Evolutionary conservation across 2,888 invertebrate genomes (phyloP), one percentile per base, ranked within the genome.

Genomic region (Drosophila formosana): DNA sequence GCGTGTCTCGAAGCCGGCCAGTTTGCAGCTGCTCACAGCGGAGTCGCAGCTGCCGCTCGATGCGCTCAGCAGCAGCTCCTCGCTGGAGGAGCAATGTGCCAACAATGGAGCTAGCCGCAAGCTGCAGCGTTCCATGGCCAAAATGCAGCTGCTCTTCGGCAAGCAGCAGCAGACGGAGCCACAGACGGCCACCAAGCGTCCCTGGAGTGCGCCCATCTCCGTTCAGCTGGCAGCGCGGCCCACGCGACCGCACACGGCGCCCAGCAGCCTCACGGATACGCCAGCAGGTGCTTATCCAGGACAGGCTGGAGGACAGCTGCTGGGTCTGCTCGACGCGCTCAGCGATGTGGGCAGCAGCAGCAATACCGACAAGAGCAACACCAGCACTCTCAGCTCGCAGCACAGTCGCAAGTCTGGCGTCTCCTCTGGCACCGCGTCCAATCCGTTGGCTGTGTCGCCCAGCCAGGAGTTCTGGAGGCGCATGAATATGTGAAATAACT

Each of bases 101-200:
- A 5, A n/a, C n/a, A 4, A 37, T 37, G n/a, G n/a, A 11, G 34
- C 79, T 18, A 86, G 66, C 13, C 41, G 39, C 0, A 88, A 86
- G 23, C 60, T 90, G 13, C 82, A 87, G 49, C 90, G 84, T 3
- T 90, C 90, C 7, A 86, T 91, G 84, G 88, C 82, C 43, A 89
- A 83, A 75, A 90, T 90, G 90, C 79, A 90, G 49, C 60, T 79
- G 39, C 78, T 90, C 0, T 90, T 90, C 28, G 78, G 52, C 26
- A 11, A 30, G 23, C 13, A 32, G 13, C 8, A 4, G 23, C 30
- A 26, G n/a, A 18, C 25, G 18, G 0, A 26, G 7, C 6, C 57
- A 23, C 18, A 18, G 18, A 18, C 18, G 18, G n/a, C 5, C 6
- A 2, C 18, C 9, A 26, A 25, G n/a, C 52, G 60, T 9, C 68